phyloP scores from a whole-genome alignment of 2,888 invertebrate genomes.

The Rhagium mordax region DNA sequence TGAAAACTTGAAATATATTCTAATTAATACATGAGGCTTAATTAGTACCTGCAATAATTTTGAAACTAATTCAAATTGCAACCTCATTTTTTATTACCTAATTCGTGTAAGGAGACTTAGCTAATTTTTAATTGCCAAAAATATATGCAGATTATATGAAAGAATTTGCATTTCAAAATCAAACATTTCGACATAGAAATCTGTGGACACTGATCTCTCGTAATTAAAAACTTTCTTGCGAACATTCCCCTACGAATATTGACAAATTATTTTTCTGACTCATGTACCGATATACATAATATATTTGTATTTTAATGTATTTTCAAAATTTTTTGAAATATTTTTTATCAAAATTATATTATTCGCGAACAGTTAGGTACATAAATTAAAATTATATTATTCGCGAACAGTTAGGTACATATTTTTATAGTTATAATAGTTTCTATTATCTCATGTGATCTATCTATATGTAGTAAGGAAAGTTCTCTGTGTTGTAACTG shows the following conservation, averaged over 20 bases:
- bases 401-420: no score
- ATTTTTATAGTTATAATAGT: no score
- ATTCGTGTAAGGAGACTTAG: neutral
- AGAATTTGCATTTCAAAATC: neutral
- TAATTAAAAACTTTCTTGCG: neutral
- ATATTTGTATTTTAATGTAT: no score
- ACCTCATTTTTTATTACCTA: neutral
- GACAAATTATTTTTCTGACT: no score
- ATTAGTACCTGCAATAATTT: neutral
- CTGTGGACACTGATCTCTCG: neutral
- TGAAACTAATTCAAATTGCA: neutral
- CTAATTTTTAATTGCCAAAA: neutral
- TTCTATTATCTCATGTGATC: no score
- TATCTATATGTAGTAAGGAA: no score
- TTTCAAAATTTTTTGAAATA: no score
- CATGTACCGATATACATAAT: no score
- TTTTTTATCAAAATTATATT: no score
- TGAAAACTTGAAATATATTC: neutral
- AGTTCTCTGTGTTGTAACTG: no score
- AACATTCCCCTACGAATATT: neutral
- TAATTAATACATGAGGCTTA: neutral
- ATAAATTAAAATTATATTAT: no score
- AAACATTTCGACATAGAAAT: neutral
- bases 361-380: no score
- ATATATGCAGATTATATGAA: neutral